Evolutionary conservation across 2,113 vertebrate species (phyloP).

Genomic region (Tetraodon nigroviridis): DNA sequence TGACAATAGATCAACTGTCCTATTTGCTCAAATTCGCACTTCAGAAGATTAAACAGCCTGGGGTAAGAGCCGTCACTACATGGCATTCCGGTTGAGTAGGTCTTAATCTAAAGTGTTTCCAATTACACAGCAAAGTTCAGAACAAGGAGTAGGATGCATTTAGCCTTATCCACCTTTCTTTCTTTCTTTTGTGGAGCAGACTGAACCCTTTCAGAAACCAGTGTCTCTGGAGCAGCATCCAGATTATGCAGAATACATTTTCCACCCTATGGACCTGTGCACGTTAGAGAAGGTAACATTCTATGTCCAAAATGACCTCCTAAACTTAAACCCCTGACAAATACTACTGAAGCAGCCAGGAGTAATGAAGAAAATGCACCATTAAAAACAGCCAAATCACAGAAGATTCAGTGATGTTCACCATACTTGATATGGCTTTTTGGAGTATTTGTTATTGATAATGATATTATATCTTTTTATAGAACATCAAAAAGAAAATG

Average conservation of each 20-base stretch:
- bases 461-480: slow-evolving; percentile 16
- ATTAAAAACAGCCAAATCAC: neutral
- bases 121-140: neutral
- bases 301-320: neutral
- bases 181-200: slow-evolving; percentile 71
- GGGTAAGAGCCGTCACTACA: slow-evolving; percentile 77
- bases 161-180: neutral
- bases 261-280: slow-evolving; percentile 96
- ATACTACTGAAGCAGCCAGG: no score
- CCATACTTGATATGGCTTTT: neutral
- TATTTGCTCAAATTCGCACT: slow-evolving; percentile 99
- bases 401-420: neutral
- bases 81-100: neutral
- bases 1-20: slow-evolving; percentile 93
- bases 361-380: no score
- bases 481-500: slow-evolving; percentile 99
- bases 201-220: slow-evolving; percentile 96
- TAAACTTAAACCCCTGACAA: neutral
- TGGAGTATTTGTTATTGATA: neutral
- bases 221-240: slow-evolving; percentile 96
- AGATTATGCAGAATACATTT: slow-evolving; percentile 98
- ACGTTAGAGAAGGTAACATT: slow-evolving; percentile 91
- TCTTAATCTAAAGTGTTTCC: neutral
- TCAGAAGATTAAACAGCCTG: slow-evolving; percentile 99
- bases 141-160: neutral